Percentiles rank a stretch among this genome's conserved stretches.
phyloP scores from a whole-genome alignment of 2,113 vertebrate genomes.

The Poicephalus gulielmi region DNA sequence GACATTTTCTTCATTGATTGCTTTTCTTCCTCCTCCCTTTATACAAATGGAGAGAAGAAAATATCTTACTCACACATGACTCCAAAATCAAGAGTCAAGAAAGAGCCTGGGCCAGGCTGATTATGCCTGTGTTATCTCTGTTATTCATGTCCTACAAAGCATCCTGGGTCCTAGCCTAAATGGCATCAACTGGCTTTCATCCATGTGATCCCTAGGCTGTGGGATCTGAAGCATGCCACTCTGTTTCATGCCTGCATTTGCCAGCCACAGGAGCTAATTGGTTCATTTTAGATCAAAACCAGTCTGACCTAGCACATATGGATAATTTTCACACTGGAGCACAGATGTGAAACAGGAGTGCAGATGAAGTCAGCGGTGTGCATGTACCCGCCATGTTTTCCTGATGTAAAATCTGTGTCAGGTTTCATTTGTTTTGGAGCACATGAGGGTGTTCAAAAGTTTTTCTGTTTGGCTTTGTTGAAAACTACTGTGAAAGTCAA shows the following conservation, averaged over 20 bases:
- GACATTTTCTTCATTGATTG: not conserved
- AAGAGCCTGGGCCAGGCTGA: not conserved
- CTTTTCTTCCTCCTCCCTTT: not conserved
- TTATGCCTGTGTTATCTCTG: not conserved
- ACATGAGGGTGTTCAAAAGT: accelerated
- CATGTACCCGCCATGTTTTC: not conserved
- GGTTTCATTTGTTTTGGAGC: not conserved
- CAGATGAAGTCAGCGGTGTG: not conserved
- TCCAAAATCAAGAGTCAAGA: not conserved
- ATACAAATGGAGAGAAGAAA: not conserved
- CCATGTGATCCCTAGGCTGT: not conserved
- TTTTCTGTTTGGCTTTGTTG: not conserved
- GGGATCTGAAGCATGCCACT: accelerated
- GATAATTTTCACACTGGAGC: not conserved
- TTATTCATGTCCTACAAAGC: accelerated
- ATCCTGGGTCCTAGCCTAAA: not conserved
- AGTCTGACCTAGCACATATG: not conserved
- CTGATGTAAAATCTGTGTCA: not conserved
- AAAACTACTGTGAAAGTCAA: not conserved
- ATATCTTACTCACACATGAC: not conserved
- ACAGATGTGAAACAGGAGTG: not conserved
- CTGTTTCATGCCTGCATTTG: not conserved
- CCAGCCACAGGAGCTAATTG: not conserved
- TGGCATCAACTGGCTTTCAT: not conserved
- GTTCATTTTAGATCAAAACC: not conserved